A percentile compares a stretch with the other conserved stretches of the same genome.
phyloP scores from a whole-genome alignment of 1,140 invertebrate species.

The Caenorhabditis briggsae region DNA sequence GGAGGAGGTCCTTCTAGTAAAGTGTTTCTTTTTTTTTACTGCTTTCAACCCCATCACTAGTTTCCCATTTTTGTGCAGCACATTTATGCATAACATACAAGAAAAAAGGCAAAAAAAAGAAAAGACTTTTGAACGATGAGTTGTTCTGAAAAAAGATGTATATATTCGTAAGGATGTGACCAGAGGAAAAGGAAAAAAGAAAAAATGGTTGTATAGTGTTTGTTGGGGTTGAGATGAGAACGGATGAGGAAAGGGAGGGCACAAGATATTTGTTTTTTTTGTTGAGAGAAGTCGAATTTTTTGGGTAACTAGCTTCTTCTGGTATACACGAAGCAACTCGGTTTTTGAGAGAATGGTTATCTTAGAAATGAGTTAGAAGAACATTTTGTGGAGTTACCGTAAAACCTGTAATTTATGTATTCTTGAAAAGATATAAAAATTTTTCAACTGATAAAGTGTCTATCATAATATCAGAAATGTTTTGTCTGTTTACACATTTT shows the following conservation, averaged over 20 bases:
- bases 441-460: background rate
- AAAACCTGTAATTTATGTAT: background rate
- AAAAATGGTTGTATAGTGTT: slow-evolving; percentile 48
- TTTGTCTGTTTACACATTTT: too few relatives aligned
- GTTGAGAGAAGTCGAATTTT: slow-evolving; percentile 4
- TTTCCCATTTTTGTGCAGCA: background rate
- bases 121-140: slow-evolving; percentile 32
- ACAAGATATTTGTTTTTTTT: slow-evolving; percentile 24
- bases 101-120: background rate
- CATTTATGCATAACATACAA: slow-evolving; percentile 54
- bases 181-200: slow-evolving; percentile 7
- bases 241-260: background rate
- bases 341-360: background rate
- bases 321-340: background rate
- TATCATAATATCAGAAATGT: too few relatives aligned
- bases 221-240: background rate
- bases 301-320: background rate
- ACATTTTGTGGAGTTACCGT: background rate
- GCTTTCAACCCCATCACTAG: background rate
- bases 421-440: background rate
- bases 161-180: background rate
- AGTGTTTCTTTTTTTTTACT: slow-evolving; percentile 31
- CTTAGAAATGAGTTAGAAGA: background rate
- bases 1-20: background rate
- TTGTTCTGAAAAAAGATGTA: background rate